phyloP scores from a whole-genome alignment of 2,113 vertebrate species.

The Probosciger aterrimus region DNA sequence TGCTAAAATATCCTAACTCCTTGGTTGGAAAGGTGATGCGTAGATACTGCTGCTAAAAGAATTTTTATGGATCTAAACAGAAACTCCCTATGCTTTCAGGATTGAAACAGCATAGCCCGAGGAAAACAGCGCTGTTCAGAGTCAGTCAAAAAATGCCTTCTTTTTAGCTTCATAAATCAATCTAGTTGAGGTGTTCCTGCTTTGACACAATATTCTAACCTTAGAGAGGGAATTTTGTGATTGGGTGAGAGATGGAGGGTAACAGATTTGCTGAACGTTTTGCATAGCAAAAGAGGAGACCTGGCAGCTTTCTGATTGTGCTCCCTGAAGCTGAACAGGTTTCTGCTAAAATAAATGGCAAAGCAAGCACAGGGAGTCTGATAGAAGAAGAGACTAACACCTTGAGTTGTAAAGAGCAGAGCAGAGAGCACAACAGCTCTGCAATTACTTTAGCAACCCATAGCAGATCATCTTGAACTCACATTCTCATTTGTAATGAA shows the following conservation, averaged over 20 bases:
- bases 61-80: not conserved
- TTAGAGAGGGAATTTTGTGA: not conserved
- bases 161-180: conserved; percentile 6
- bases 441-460: not conserved
- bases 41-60: not conserved
- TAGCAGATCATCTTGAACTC: not conserved
- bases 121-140: not conserved
- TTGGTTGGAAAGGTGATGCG: not conserved
- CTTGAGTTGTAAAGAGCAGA: not conserved
- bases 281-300: conserved; percentile 3
- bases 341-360: not conserved
- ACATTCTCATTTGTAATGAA: not conserved
- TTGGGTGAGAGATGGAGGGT: not conserved
- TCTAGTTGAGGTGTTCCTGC: not conserved
- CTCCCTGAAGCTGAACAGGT: conserved; percentile 20
- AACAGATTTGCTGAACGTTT: conserved; percentile 34
- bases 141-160: not conserved
- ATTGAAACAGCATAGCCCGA: not conserved
- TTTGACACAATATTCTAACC: not conserved
- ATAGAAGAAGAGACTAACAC: not conserved
- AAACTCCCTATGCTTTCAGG: not conserved
- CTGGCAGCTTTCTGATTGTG: not conserved
- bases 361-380: not conserved
- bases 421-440: not conserved
- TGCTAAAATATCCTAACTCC: not conserved